Evolutionary conservation across 2,888 invertebrate genomes (phyloP).

Genomic region (Campopleginae sp.): DNA sequence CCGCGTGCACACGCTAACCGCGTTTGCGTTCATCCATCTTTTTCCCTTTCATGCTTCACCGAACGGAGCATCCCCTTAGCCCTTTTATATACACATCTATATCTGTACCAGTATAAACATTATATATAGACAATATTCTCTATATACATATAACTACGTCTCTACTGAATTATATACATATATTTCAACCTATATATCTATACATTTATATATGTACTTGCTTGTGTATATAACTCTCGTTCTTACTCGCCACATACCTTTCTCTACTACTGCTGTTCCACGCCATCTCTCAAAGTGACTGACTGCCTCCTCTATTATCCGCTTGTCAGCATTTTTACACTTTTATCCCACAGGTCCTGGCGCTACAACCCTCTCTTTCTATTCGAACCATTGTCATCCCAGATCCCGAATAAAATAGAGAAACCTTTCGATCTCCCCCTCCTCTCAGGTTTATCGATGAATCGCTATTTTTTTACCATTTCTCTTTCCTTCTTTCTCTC

Average conservation of each 20-base stretch:
- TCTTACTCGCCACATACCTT: constrained; percentile 56
- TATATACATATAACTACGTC: not conserved
- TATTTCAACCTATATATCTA: not conserved
- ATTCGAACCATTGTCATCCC: constrained; percentile 62
- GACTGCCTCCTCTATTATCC: constrained; percentile 84
- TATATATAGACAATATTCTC: not conserved
- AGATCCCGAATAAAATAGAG: constrained; percentile 51
- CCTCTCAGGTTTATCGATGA: not conserved
- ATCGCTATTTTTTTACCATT: not conserved
- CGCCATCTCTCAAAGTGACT: constrained; percentile 84
- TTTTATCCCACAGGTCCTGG: constrained; percentile 77
- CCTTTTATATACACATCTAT: constrained; percentile 41
- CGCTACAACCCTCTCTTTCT: constrained; percentile 42
- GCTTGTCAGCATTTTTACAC: constrained; percentile 84
- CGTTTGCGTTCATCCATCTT: constrained; percentile 84
- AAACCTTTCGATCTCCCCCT: constrained; percentile 6
- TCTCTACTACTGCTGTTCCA: constrained; percentile 78
- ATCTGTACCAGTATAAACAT: not conserved
- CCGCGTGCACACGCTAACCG: constrained; percentile 80
- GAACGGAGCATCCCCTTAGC: constrained; percentile 72
- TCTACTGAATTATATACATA: not conserved
- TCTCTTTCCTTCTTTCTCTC: constrained; percentile 2
- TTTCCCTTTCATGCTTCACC: constrained; percentile 83
- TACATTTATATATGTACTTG: constrained; percentile 19
- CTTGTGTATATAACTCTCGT: constrained; percentile 48